Percentiles rank a stretch among this genome's conserved stretches.
phyloP scores from a whole-genome alignment of 92 coral and sea anemone genomes.

The Umimayanthus kanabou region DNA sequence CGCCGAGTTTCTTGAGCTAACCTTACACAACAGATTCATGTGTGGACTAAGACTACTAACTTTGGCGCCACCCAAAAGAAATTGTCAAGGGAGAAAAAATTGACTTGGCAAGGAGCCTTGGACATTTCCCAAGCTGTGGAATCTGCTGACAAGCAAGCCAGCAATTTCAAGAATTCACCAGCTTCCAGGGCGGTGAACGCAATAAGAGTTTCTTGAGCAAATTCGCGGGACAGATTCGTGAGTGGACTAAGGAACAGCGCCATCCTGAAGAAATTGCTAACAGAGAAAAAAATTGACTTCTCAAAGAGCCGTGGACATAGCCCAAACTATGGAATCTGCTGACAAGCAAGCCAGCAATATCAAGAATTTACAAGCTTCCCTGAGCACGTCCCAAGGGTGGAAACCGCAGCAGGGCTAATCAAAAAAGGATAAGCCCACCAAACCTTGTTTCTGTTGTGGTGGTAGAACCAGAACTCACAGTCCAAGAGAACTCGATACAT shows the following conservation, averaged over 20 bases:
- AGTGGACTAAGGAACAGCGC: neutral
- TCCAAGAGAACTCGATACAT: too few species aligned
- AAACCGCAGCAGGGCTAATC: constrained; percentile 24
- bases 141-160: too few species aligned
- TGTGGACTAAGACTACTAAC: too few species aligned
- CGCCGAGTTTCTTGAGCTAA: neutral
- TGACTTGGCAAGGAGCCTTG: too few species aligned
- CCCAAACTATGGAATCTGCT: constrained; percentile 40
- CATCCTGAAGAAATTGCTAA: neutral
- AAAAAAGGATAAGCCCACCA: neutral
- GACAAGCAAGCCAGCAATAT: constrained; percentile 24
- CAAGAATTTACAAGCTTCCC: neutral
- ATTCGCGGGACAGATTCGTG: neutral
- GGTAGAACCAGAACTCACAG: constrained; percentile 21
- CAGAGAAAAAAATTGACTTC: constrained; percentile 18
- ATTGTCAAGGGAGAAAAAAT: too few species aligned
- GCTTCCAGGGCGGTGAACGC: too few species aligned
- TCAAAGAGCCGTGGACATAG: constrained; percentile 24
- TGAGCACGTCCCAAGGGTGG: constrained; percentile 3
- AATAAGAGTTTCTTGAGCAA: neutral
- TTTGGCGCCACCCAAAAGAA: too few species aligned
- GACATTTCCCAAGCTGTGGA: too few species aligned
- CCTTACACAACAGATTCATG: too few species aligned
- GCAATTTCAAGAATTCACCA: too few species aligned
- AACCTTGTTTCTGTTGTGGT: constrained; percentile 49